phyloP scores from a whole-genome alignment of 2,888 invertebrate genomes.

The Heliconius charithonia region DNA sequence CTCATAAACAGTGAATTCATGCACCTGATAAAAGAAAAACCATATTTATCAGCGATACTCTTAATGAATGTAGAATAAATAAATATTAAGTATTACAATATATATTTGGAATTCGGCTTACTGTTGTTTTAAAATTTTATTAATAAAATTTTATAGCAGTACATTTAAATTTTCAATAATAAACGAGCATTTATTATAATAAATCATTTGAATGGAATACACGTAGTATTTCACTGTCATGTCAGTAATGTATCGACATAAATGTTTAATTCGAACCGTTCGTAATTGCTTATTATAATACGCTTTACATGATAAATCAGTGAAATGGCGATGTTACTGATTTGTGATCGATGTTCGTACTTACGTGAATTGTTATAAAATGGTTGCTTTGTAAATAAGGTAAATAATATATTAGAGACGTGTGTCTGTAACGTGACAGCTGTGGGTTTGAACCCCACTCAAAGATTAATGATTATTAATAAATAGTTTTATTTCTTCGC shows the following conservation, averaged over 20 bases:
- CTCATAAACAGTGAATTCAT: not conserved
- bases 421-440: too few species aligned
- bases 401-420: too few species aligned
- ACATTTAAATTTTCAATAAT: constrained; percentile 6
- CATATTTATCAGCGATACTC: not conserved
- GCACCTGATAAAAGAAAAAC: not conserved
- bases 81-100: not conserved
- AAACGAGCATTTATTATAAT: not conserved
- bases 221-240: constrained; percentile 32
- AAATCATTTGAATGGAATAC: constrained; percentile 25
- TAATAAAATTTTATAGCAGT: not conserved
- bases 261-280: constrained; percentile 32
- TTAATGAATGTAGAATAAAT: constrained; percentile 3
- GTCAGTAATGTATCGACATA: constrained; percentile 29
- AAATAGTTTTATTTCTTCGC: too few species aligned
- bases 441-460: too few species aligned
- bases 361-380: constrained; percentile 3
- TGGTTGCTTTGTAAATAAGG: too few species aligned
- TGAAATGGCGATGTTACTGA: constrained; percentile 20
- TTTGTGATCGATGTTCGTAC: constrained; percentile 11
- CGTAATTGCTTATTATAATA: constrained; percentile 32
- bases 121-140: constrained; percentile 1
- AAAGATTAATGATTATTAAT: too few species aligned
- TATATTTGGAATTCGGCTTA: not conserved
- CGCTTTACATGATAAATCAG: constrained; percentile 27